These are phyloP conservation scores for Lasioglossum leucozonium DNA, from an alignment of 2,888 invertebrate species.

Conservation along the genomic window DNA sequence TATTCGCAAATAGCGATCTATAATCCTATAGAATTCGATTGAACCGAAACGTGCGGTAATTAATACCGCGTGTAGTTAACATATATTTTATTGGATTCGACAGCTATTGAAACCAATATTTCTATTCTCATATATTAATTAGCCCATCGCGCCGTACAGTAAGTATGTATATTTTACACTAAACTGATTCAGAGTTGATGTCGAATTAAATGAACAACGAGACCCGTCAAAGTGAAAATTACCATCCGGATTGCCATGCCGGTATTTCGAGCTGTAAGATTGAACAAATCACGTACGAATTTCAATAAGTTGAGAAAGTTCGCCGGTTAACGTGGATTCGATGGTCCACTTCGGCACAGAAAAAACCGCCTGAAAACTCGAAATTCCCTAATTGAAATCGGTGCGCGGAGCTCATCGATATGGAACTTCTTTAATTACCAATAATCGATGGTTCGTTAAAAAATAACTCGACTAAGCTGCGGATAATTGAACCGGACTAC, in stretches of 20 bases:
- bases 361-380: not conserved
- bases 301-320: not conserved
- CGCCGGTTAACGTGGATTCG: not conserved
- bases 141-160: not conserved
- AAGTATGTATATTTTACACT: not conserved
- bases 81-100: not conserved
- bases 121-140: slow-evolving; percentile 5
- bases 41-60: slow-evolving; percentile 9
- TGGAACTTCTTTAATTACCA: slow-evolving; percentile 24
- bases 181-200: not conserved
- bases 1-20: not conserved
- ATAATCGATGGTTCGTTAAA: slow-evolving; percentile 49
- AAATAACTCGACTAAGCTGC: slow-evolving; percentile 36
- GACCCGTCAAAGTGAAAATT: not conserved
- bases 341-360: not conserved
- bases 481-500: not conserved
- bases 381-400: slow-evolving; percentile 8
- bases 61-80: not conserved
- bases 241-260: not conserved
- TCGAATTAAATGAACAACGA: not conserved
- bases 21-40: slow-evolving; percentile 5
- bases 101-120: not conserved
- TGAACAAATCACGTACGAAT: not conserved
- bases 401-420: not conserved
- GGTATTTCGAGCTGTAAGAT: not conserved